These are phyloP conservation scores for Charina bottae DNA, from an alignment of 2,113 vertebrate genomes.

Conservation along the genomic window DNA sequence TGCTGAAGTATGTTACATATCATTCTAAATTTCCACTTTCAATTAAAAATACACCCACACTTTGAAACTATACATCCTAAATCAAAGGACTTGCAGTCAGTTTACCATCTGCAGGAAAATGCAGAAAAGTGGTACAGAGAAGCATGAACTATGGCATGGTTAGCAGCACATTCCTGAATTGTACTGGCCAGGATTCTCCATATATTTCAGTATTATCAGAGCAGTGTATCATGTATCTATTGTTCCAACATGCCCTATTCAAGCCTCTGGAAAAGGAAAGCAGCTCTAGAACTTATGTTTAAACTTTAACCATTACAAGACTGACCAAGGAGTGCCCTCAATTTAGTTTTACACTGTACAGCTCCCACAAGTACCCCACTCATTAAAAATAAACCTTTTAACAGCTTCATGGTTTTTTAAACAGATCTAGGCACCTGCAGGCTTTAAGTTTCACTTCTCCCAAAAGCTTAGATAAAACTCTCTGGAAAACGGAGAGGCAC, in stretches of 20 bases:
- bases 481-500: neutral
- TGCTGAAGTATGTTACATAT: conserved; percentile 1
- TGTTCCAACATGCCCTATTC: neutral
- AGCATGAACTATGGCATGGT: conserved; percentile 19
- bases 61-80: conserved; percentile 49
- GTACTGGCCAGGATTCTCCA: conserved; percentile 41
- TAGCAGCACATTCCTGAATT: neutral
- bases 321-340: conserved; percentile 8
- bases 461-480: neutral
- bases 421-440: conserved; percentile 55
- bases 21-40: conserved; percentile 63
- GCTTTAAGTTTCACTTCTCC: neutral
- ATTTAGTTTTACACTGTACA: conserved; percentile 60
- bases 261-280: neutral
- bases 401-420: conserved; percentile 49
- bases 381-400: conserved; percentile 49
- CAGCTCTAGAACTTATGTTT: neutral
- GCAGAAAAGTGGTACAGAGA: conserved; percentile 48
- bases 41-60: conserved; percentile 57
- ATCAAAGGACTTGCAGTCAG: conserved; percentile 58
- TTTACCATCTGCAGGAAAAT: conserved; percentile 62
- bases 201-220: conserved; percentile 28
- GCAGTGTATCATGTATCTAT: neutral
- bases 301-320: neutral
- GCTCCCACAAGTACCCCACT: conserved; percentile 64